These are phyloP conservation scores for Corythornis cristatus DNA, from an alignment of 2,113 vertebrate genomes.

Conservation along the genomic window DNA sequence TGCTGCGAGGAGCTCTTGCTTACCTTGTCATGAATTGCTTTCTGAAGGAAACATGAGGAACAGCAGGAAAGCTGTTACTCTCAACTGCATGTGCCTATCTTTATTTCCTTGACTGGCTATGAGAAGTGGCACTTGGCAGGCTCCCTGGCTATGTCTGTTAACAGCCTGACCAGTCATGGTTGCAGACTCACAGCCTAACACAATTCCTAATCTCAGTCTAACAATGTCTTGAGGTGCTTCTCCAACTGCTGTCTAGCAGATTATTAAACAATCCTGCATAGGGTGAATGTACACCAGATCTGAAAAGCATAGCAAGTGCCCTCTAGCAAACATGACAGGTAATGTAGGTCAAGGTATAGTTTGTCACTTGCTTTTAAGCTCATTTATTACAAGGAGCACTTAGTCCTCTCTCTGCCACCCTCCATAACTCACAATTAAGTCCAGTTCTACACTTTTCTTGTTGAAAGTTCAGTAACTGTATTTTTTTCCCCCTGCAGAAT, in stretches of 20 bases:
- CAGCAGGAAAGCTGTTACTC: background rate
- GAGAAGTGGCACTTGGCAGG: background rate
- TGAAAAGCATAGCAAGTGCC: background rate
- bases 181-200: background rate
- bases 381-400: background rate
- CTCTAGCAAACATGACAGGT: background rate
- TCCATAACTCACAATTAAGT: background rate
- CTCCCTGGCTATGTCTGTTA: background rate
- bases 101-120: background rate
- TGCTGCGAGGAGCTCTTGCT: background rate
- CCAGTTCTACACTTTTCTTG: background rate
- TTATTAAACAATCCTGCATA: background rate
- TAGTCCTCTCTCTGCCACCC: background rate
- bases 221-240: background rate
- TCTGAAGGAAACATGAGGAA: background rate
- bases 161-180: background rate
- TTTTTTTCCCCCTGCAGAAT: conserved; percentile 73
- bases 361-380: background rate
- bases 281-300: background rate
- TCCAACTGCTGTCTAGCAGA: background rate
- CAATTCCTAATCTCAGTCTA: background rate
- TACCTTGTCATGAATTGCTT: background rate
- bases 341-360: background rate
- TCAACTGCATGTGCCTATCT: background rate
- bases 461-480: background rate